Percentiles rank a stretch among this genome's conserved stretches.
Conservation (phyloP, 1,140 invertebrate species). For the Neodiprion lecontei region DNA sequence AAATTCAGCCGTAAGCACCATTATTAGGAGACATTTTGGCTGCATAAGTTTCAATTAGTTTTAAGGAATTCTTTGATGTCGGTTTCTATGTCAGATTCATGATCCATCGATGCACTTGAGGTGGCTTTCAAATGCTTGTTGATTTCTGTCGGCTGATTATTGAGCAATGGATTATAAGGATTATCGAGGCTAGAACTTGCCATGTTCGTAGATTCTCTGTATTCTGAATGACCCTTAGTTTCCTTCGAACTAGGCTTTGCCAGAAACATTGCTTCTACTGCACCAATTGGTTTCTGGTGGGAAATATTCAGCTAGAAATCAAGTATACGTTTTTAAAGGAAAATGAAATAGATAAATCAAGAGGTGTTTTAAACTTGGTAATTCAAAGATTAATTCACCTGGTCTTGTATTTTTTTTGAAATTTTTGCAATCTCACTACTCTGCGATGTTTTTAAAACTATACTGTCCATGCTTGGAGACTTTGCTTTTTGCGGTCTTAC, state of each 20-base stretch:
- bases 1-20: too few relatives aligned
- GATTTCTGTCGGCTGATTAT: constrained; percentile 16
- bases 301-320: constrained; percentile 41
- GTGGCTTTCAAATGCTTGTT: constrained; percentile 33
- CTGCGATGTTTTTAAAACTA: constrained; percentile 45
- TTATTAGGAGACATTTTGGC: neutral
- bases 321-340: constrained; percentile 11
- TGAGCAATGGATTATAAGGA: constrained; percentile 15
- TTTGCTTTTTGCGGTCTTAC: constrained; percentile 10
- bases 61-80: constrained; percentile 51
- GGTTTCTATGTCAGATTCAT: constrained; percentile 46
- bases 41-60: constrained; percentile 32
- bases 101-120: constrained; percentile 33
- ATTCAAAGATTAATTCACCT: constrained; percentile 31
- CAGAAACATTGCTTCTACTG: constrained; percentile 53
- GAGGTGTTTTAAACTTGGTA: constrained; percentile 13
- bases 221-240: constrained; percentile 15
- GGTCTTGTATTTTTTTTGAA: constrained; percentile 46
- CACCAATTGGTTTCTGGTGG: constrained; percentile 45
- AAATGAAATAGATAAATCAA: constrained; percentile 16
- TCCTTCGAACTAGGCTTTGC: constrained; percentile 30
- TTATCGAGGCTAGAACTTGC: constrained; percentile 26
- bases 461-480: constrained; percentile 30
- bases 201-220: constrained; percentile 23
- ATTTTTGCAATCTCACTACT: constrained; percentile 50